A percentile compares a stretch with the other conserved stretches of the same genome.
Evolutionary conservation across 2,888 invertebrate genomes (phyloP).

Genomic region (Pteria penguin): DNA sequence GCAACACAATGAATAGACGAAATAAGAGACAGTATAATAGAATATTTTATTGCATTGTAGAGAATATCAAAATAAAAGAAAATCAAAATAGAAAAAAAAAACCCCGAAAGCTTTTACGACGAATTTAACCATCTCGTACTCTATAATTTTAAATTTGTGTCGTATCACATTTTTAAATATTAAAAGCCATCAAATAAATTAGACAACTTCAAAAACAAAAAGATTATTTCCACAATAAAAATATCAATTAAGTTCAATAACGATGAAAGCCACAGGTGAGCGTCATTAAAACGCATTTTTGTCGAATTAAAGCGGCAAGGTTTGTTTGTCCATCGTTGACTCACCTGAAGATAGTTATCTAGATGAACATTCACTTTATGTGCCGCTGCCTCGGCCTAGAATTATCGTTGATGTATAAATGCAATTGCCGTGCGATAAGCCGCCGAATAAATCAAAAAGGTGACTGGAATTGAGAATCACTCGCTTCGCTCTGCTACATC

Average conservation of each 20-base stretch:
- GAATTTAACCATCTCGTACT: too few species aligned
- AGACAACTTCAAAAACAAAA: too few species aligned
- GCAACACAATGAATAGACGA: too few species aligned
- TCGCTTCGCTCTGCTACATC: neutral
- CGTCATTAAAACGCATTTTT: slow-evolving; percentile 7
- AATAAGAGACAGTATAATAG: too few species aligned
- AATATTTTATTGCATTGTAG: too few species aligned
- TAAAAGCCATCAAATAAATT: neutral
- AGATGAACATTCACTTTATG: slow-evolving; percentile 22
- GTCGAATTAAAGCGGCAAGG: slow-evolving; percentile 5
- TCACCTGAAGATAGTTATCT: slow-evolving; percentile 25
- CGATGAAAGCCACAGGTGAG: slow-evolving; percentile 14
- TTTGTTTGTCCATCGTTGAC: slow-evolving; percentile 32
- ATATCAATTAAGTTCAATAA: neutral
- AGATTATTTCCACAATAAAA: neutral
- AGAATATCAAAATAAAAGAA: too few species aligned
- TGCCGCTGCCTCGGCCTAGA: slow-evolving; percentile 26
- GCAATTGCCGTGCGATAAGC: slow-evolving; percentile 28
- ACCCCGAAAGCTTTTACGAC: too few species aligned
- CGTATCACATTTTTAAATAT: neutral
- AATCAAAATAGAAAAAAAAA: too few species aligned
- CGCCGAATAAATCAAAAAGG: slow-evolving; percentile 19
- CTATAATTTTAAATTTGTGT: neutral
- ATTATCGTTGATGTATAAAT: slow-evolving; percentile 29
- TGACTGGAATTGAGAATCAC: slow-evolving; percentile 22